Evolutionary conservation across 2,113 vertebrate genomes (phyloP), one percentile per base, ranked within the genome.

Genomic region (Cariama cristata): DNA sequence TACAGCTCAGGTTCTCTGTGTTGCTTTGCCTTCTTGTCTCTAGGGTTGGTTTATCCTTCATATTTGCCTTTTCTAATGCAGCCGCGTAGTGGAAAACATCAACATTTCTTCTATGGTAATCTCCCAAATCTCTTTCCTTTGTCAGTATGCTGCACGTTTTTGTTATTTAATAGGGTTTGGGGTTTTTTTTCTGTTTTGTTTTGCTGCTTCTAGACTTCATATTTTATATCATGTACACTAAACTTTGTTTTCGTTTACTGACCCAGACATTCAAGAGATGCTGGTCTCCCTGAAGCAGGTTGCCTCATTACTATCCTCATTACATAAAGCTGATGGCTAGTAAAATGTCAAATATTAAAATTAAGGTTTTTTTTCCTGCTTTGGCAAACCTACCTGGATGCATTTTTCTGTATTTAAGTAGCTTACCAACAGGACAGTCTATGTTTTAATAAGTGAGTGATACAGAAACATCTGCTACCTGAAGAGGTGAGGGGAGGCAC

Each of bases 241-340:
- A 94, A 90, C 44, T 96, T 97, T 16, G 19, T 74, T 94, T 94
- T 86, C 76, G 81, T 94, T 93, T 93, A 67, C 73, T 62, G 47
- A n/a, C 42, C 63, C 18, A 80, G 28, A 26, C 44, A 35, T 86
- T 66, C 63, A 91, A 86, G 80, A 74, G 23, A 89, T 68, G 69
- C 64, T 38, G 63, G 33, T 80, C 3, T 44, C 77, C 80, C 86
- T 27, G 90, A 96, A 77, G 71, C 22, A 14, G 20, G n/a, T 76
- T 79, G 38, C 38, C 38, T 38, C 38, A 38, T 38, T 38, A 38
- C 38, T 38, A 38, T 7, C 88, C 79, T 86, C 56, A 35, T 73
- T 72, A 85, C 5, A 7, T 44, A 17, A 16, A 32, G 90, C 40
- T 49, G 71, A 45, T 2, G 38, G 45, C 47, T 52, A 95, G 56